Percentiles rank a stretch among this genome's conserved stretches.
phyloP scores from a whole-genome alignment of 2,797 vertebrate genomes.

The Chloroceryle inda region DNA sequence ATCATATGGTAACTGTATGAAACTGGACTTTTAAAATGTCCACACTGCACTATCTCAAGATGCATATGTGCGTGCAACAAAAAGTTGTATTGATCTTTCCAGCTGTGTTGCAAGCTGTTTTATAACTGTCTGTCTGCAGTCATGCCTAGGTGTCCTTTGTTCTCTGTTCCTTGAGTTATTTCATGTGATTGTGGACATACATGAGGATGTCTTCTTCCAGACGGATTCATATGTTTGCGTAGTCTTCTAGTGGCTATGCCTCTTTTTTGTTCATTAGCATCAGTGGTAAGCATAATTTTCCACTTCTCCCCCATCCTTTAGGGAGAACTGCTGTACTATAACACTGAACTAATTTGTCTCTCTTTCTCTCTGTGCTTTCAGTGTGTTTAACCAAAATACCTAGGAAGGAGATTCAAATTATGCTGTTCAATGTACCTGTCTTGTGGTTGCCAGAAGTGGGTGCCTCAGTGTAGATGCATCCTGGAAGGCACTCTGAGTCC shows the following conservation, averaged over 20 bases:
- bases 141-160: constrained; percentile 25
- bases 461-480: fast-evolving
- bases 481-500: not conserved
- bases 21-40: not conserved
- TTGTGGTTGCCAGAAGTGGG: not conserved
- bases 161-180: constrained; percentile 13
- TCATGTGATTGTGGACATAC: not conserved
- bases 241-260: not conserved
- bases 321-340: not conserved
- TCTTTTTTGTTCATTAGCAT: not conserved
- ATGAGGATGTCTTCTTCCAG: not conserved
- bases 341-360: not conserved
- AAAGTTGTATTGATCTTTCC: not conserved
- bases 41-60: not conserved
- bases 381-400: not conserved
- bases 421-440: not conserved
- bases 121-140: not conserved
- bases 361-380: not conserved
- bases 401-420: not conserved
- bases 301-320: not conserved
- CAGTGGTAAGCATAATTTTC: not conserved
- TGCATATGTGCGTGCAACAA: not conserved
- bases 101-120: constrained; percentile 15
- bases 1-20: constrained; percentile 8
- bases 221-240: not conserved